These are phyloP conservation scores for Caenorhabditis sp. DNA, from an alignment of 2,888 invertebrate genomes.

Conservation along the genomic window DNA sequence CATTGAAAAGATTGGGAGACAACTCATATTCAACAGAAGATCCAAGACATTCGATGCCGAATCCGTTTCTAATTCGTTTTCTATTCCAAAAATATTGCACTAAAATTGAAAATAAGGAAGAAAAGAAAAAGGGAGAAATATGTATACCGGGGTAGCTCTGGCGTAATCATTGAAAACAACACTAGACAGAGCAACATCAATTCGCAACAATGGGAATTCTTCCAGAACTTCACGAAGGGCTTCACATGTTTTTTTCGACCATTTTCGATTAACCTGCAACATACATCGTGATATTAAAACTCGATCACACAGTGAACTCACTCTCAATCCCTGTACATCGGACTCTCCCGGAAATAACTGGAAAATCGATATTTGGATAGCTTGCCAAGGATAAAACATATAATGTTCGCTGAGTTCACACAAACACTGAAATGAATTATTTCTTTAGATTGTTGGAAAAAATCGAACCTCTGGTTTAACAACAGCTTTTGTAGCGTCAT, in stretches of 20 bases:
- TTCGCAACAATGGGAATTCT: slow-evolving; percentile 5
- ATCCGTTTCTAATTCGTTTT: neutral
- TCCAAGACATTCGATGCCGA: neutral
- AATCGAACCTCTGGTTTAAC: slow-evolving; percentile 18
- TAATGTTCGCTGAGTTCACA: slow-evolving; percentile 23
- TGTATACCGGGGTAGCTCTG: slow-evolving; percentile 8
- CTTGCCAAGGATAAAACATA: slow-evolving; percentile 50
- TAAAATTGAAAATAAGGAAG: neutral
- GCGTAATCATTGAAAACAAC: slow-evolving; percentile 34
- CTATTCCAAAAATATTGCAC: slow-evolving; percentile 13
- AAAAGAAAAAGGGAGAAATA: too few species aligned
- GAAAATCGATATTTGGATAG: slow-evolving; percentile 40
- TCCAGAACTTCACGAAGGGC: slow-evolving; percentile 15
- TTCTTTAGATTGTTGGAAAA: neutral
- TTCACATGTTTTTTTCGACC: slow-evolving; percentile 16
- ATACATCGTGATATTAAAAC: neutral
- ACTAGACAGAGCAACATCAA: slow-evolving; percentile 19
- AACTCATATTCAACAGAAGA: neutral
- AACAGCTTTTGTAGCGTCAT: slow-evolving; percentile 35
- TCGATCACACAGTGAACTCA: too few species aligned
- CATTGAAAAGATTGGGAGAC: neutral
- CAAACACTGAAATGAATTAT: slow-evolving; percentile 21
- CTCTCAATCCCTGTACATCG: neutral
- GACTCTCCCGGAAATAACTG: slow-evolving; percentile 15
- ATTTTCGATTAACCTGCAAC: slow-evolving; percentile 10